Evolutionary conservation across 2,113 vertebrate genomes (phyloP).

Genomic region (Apodemus sylvaticus): DNA sequence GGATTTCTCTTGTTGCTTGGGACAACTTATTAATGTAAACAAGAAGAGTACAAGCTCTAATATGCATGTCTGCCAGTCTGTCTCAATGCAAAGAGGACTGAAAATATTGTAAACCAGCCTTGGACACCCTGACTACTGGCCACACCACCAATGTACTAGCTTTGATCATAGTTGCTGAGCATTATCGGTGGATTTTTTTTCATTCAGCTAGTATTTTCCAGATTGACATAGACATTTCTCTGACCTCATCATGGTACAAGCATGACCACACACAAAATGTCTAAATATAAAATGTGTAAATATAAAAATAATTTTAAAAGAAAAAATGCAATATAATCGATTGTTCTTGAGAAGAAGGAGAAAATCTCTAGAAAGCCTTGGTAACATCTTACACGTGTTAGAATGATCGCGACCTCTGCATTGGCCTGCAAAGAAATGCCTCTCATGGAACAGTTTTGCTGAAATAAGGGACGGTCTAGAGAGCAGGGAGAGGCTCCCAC

Average conservation of each 20-base stretch:
- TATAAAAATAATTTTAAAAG: not conserved
- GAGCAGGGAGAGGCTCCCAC: not conserved
- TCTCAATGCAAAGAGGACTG: not conserved
- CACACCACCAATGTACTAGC: not conserved
- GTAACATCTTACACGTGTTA: not conserved
- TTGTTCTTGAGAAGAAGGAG: not conserved
- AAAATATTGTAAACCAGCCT: constrained; percentile 1
- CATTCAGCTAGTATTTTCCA: not conserved
- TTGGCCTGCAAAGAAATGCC: not conserved
- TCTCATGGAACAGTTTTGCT: not conserved
- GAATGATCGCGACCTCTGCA: not conserved
- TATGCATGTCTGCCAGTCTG: not conserved
- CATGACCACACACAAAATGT: not conserved
- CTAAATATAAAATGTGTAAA: not conserved
- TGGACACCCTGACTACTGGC: not conserved
- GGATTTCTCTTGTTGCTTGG: constrained; percentile 18
- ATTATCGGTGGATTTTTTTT: not conserved
- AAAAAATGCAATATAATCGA: not conserved
- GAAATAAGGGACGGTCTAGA: not conserved
- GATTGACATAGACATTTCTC: not conserved
- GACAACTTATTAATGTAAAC: constrained; percentile 22
- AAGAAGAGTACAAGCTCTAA: not conserved
- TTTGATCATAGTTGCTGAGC: not conserved
- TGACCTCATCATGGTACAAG: not conserved
- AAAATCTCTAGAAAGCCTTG: not conserved